These are phyloP conservation scores for Sorex araneus DNA, from an alignment of 2,113 vertebrate genomes.

Conservation along the genomic window DNA sequence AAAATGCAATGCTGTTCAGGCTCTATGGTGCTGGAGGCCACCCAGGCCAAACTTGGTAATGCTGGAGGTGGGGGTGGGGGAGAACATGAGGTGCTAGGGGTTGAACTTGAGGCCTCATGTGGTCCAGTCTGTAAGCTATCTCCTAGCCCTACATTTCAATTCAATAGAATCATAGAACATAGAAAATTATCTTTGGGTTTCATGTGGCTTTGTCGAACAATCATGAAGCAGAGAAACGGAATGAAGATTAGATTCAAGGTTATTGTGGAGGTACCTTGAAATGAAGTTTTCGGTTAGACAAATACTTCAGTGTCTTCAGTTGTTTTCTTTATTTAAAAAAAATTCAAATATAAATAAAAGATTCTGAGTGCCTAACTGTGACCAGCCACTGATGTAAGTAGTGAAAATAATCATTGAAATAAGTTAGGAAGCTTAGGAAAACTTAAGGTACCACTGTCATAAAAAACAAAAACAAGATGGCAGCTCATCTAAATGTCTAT, in stretches of 20 bases:
- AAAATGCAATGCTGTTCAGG: no score
- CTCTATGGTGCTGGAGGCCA: no score
- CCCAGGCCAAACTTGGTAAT: no score
- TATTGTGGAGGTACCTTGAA: not conserved
- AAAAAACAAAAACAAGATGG: constrained; percentile 21
- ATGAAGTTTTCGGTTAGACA: not conserved
- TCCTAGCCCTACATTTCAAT: not conserved
- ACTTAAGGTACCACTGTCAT: not conserved
- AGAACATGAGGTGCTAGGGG: no score
- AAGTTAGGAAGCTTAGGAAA: constrained; percentile 58
- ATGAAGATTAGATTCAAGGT: constrained; percentile 46
- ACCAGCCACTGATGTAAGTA: constrained; percentile 37
- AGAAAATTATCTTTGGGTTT: constrained; percentile 40
- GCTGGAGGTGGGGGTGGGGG: no score
- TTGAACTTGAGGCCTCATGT: no score
- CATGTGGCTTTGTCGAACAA: constrained; percentile 43
- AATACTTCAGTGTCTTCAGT: no score
- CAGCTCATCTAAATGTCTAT: constrained; percentile 19
- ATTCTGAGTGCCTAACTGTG: not conserved
- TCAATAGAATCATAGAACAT: constrained; percentile 37
- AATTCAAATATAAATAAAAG: not conserved
- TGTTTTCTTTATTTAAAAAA: constrained; percentile 20
- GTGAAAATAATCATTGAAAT: not conserved
- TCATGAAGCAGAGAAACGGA: not conserved
- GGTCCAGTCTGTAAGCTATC: no score